phyloP scores from a whole-genome alignment of 2,888 invertebrate genomes.

The Choreutis nemorana region DNA sequence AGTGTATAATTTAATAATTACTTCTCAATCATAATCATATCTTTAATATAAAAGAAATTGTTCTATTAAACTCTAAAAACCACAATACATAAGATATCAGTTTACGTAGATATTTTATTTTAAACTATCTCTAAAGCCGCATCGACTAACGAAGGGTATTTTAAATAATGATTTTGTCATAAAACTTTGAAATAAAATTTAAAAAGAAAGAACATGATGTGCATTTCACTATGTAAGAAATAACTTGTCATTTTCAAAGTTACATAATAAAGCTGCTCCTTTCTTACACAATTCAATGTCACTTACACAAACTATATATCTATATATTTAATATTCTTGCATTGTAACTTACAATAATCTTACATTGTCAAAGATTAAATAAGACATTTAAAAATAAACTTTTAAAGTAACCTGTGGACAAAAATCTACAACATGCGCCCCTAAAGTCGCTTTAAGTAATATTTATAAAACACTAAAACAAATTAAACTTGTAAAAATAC shows the following conservation, averaged over 20 bases:
- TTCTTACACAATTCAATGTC: too few relatives aligned
- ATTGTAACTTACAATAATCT: too few relatives aligned
- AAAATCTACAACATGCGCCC: too few relatives aligned
- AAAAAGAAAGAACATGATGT: slow-evolving; percentile 43
- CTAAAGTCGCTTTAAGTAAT: too few relatives aligned
- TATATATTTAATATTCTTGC: too few relatives aligned
- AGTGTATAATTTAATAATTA: slow-evolving; percentile 44
- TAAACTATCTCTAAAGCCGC: slow-evolving; percentile 31
- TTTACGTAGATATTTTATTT: slow-evolving; percentile 31
- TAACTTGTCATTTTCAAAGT: slow-evolving; percentile 6
- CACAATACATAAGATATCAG: slow-evolving; percentile 46
- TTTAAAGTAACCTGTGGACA: too few relatives aligned
- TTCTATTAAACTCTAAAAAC: slow-evolving; percentile 54
- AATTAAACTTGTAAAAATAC: slow-evolving; percentile 1
- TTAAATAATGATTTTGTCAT: slow-evolving; percentile 45
- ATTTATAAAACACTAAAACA: not conserved
- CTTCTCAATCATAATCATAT: slow-evolving; percentile 40
- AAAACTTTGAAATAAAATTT: slow-evolving; percentile 57
- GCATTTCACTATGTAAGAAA: slow-evolving; percentile 5
- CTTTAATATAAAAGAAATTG: slow-evolving; percentile 45
- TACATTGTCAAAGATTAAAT: too few relatives aligned
- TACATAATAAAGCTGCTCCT: too few relatives aligned
- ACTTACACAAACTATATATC: too few relatives aligned
- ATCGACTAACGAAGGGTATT: slow-evolving; percentile 42
- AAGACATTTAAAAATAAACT: too few relatives aligned